phyloP scores from a whole-genome alignment of 2,888 invertebrate genomes.

The Limnephilus lunatus region DNA sequence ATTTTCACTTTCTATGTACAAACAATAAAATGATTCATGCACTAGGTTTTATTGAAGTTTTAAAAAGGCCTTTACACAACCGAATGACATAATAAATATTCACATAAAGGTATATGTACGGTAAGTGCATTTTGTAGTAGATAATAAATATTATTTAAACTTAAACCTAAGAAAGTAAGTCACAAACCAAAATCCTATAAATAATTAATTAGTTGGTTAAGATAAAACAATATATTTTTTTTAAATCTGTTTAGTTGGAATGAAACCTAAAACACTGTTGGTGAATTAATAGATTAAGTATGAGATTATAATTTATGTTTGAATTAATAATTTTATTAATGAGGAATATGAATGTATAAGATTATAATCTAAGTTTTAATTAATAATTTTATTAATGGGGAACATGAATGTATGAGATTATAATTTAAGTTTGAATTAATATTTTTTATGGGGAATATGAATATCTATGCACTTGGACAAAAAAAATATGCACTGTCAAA shows the following conservation, averaged over 20 bases:
- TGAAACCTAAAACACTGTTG: background rate
- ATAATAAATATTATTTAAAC: background rate
- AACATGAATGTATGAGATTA: background rate
- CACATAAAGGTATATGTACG: background rate
- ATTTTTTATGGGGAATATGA: background rate
- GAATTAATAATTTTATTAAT: background rate
- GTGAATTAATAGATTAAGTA: background rate
- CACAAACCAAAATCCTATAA: background rate
- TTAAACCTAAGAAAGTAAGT: background rate
- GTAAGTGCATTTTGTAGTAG: background rate
- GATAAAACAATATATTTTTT: background rate
- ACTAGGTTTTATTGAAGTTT: background rate
- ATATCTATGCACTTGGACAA: background rate
- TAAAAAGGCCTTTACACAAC: background rate
- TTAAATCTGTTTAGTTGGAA: background rate
- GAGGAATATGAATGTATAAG: background rate
- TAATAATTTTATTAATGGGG: background rate
- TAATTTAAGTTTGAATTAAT: background rate
- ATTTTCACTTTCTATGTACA: background rate
- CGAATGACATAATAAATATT: background rate
- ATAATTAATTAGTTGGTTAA: background rate
- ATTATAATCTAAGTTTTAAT: too few species aligned
- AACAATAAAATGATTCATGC: conserved; percentile 20
- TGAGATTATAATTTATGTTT: too few species aligned
- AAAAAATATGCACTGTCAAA: background rate